Evolutionary conservation across 2,113 vertebrate genomes (phyloP).

Genomic region (Bubo scandiacus): DNA sequence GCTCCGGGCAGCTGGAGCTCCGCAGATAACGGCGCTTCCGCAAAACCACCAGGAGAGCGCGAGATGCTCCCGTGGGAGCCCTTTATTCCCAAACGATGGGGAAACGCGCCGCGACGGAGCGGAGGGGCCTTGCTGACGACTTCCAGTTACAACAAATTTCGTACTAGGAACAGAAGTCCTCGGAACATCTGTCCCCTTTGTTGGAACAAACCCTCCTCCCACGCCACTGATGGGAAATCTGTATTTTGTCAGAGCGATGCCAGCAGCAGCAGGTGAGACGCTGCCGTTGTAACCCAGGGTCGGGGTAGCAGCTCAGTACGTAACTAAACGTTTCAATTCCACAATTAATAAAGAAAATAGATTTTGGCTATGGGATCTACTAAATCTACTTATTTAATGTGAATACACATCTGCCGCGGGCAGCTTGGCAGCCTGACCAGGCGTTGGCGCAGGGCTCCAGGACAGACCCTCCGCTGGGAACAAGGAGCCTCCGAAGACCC

Average conservation of each 20-base stretch:
- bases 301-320: not conserved
- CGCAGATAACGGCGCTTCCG: accelerated
- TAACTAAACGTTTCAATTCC: not conserved
- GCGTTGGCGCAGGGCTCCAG: not conserved
- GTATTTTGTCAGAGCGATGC: not conserved
- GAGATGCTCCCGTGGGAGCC: not conserved
- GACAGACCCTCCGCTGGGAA: not conserved
- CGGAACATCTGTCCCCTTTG: not conserved
- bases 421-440: too few relatives aligned
- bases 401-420: too few relatives aligned
- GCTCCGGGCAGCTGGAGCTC: accelerated
- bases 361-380: not conserved
- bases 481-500: not conserved
- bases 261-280: not conserved
- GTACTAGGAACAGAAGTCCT: not conserved
- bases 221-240: not conserved
- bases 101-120: accelerated
- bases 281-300: not conserved
- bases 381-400: too few relatives aligned
- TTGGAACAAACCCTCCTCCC: not conserved
- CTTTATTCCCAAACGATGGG: accelerated
- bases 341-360: not conserved
- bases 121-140: not conserved
- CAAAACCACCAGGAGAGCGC: accelerated
- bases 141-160: not conserved